Percentiles rank a stretch among this genome's conserved stretches.
Evolutionary conservation across 2,888 invertebrate species (phyloP).

Genomic region (Theretra japonica): DNA sequence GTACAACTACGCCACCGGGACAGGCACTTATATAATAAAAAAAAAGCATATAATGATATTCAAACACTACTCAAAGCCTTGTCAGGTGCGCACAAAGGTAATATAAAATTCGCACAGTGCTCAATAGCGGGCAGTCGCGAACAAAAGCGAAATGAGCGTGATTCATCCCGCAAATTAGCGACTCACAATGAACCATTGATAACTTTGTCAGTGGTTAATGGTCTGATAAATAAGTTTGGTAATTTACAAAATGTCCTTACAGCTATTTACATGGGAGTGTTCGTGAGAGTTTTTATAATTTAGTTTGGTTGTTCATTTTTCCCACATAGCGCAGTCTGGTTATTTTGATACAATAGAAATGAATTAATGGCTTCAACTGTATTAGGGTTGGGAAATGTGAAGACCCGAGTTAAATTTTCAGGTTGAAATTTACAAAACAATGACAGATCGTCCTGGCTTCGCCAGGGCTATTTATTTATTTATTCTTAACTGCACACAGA

Average conservation of each 20-base stretch:
- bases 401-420: too few relatives aligned
- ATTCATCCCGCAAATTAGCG: constrained; percentile 50
- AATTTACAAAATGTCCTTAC: constrained; percentile 6
- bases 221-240: constrained; percentile 52
- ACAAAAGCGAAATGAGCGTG: constrained; percentile 45
- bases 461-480: too few relatives aligned
- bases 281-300: constrained; percentile 19
- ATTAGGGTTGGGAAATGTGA: too few relatives aligned
- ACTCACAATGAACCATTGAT: constrained; percentile 42
- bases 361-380: too few relatives aligned
- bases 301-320: neutral
- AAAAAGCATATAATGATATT: neutral
- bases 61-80: neutral
- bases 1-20: too few relatives aligned
- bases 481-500: too few relatives aligned
- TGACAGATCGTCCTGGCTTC: too few relatives aligned
- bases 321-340: neutral
- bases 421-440: too few relatives aligned
- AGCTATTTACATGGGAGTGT: constrained; percentile 32
- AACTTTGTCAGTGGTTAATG: constrained; percentile 49
- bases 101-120: constrained; percentile 15
- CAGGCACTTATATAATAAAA: neutral
- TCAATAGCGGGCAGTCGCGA: constrained; percentile 1
- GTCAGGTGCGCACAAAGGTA: neutral
- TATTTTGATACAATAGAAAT: neutral